Conservation (phyloP, 2,113 vertebrate species). For the Hippocampus comes region DNA sequence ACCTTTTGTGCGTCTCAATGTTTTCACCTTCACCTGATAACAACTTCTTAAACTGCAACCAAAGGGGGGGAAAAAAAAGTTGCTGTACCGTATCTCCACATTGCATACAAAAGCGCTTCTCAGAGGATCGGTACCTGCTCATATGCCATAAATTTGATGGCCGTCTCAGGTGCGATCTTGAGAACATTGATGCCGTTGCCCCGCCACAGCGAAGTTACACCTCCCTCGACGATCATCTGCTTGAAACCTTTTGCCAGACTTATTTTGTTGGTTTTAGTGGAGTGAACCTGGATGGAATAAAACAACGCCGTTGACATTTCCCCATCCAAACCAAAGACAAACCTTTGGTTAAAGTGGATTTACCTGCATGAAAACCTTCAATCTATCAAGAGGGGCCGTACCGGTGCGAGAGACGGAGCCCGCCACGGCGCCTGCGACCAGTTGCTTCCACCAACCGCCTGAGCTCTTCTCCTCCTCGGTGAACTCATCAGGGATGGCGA, state of each 20-base stretch:
- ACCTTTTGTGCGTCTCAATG: slow-evolving; percentile 81
- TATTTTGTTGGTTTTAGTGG: slow-evolving; percentile 80
- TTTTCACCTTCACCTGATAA: slow-evolving; percentile 80
- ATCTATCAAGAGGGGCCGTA: slow-evolving; percentile 86
- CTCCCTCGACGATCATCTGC: slow-evolving; percentile 89
- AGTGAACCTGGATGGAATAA: slow-evolving; percentile 78
- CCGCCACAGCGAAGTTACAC: slow-evolving; percentile 84
- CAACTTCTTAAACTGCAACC: slow-evolving; percentile 85
- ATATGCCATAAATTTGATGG: slow-evolving; percentile 93
- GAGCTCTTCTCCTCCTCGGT: slow-evolving; percentile 88
- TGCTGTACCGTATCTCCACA: background rate
- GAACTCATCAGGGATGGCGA: slow-evolving; percentile 90
- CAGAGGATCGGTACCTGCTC: slow-evolving; percentile 78
- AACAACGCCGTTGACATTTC: slow-evolving; percentile 7
- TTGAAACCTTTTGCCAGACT: slow-evolving; percentile 80
- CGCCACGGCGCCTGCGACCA: slow-evolving; percentile 81
- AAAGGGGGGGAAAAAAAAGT: background rate
- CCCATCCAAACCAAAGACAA: background rate
- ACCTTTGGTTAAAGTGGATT: background rate
- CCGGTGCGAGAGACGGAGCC: slow-evolving; percentile 89
- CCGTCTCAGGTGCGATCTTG: slow-evolving; percentile 94
- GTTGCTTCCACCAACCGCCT: slow-evolving; percentile 90
- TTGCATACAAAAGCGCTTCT: background rate
- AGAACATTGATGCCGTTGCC: slow-evolving; percentile 93
- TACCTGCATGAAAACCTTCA: slow-evolving; percentile 97